phyloP scores from a whole-genome alignment of 2,113 vertebrate species.

The Scytalopus superciliaris region DNA sequence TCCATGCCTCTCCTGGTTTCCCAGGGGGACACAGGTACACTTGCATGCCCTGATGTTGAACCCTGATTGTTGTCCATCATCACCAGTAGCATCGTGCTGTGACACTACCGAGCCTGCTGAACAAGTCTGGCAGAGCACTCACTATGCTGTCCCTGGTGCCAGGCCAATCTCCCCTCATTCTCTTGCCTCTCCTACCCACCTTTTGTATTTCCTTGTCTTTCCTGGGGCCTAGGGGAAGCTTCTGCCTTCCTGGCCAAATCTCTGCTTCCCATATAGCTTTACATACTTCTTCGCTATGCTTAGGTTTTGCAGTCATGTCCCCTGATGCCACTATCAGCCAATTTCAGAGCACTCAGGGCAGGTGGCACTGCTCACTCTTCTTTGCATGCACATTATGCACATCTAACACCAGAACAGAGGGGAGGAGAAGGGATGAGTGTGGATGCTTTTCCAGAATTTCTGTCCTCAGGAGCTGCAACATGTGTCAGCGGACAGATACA shows the following conservation, averaged over 20 bases:
- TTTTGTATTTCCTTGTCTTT: background rate
- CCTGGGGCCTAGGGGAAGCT: background rate
- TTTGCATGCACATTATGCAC: background rate
- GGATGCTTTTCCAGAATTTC: background rate
- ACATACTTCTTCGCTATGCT: background rate
- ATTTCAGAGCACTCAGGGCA: background rate
- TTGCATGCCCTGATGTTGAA: background rate
- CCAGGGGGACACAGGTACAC: background rate
- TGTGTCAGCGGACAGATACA: fast-evolving
- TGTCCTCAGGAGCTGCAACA: background rate
- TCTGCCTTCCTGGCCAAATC: background rate
- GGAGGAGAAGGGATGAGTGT: background rate
- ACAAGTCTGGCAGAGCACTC: background rate
- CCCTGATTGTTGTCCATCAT: background rate
- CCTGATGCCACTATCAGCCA: background rate
- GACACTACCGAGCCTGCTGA: background rate
- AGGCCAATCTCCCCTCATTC: background rate
- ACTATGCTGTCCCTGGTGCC: background rate
- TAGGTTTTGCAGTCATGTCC: background rate
- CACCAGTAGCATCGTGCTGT: background rate
- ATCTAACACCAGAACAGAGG: background rate
- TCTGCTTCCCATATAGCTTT: background rate
- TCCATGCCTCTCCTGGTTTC: fast-evolving
- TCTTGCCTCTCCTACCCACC: background rate
- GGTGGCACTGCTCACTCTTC: background rate